Evolutionary conservation across 2,888 invertebrate genomes (phyloP), one percentile per base, ranked within the genome.

Genomic region (Pammene fasciana): DNA sequence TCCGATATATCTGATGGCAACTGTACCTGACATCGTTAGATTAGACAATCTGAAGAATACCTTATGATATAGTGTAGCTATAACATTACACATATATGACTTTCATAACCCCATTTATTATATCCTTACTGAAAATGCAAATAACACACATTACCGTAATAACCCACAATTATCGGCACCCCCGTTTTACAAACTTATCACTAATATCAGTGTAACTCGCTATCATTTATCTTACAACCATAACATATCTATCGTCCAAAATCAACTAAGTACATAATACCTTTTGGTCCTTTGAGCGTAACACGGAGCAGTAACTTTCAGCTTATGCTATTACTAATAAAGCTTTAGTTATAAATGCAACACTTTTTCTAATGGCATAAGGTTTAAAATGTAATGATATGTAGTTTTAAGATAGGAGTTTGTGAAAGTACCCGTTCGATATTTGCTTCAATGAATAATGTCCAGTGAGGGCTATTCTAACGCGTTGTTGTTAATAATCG

Each of bases 391-490:
- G 9, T 0, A 26, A 10, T 18, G 41, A n/a, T 5, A 10, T n/a
- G 13, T 1, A n/a, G 50, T 36, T 2, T 7, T 26, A 34, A n/a
- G 38, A 41, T 62, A 52, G 5, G 62, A 62, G n/a, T n/a, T 41
- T 26, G n/a, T 8, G 41, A 41, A 26, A 52, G 41, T 52, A n/a
- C 10, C 6, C 8, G 16, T 5, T 41, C 5, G 41, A 52, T 65
- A 62, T 64, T 68, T 57, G 57, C 50, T 46, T 65, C 52, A 65
- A 68, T 68, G 57, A 68, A 65, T 68, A 68, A 68, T 68, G 64
- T 43, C 14, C 54, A 26, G 16, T 45, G 52, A 26, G 50, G 16
- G 16, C 57, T 68, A 41, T 68, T 68, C 64, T 52, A 57, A 68
- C 45, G 38, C 18, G 41, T 38, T 59, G 26, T 68, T 68, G 50